Conservation (phyloP, 2,113 vertebrate genomes). For the Clupea harengus region DNA sequence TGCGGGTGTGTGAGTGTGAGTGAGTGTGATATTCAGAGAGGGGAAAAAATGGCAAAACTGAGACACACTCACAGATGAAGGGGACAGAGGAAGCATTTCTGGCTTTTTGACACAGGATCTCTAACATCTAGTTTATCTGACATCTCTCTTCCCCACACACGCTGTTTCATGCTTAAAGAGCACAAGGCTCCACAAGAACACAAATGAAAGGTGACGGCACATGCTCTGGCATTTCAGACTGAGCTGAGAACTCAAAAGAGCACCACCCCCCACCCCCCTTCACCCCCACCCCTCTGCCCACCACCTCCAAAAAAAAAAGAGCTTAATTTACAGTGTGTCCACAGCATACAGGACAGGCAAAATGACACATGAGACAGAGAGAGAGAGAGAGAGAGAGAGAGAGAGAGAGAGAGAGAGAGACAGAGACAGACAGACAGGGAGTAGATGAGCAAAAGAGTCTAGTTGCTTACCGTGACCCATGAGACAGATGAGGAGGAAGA, state of each 20-base stretch:
- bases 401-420: background rate
- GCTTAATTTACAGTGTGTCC: background rate
- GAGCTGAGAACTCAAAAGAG: background rate
- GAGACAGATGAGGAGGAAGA: conserved; percentile 68
- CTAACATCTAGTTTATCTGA: conserved; percentile 1
- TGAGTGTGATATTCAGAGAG: background rate
- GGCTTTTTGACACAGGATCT: background rate
- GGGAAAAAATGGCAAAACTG: background rate
- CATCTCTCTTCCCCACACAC: conserved; percentile 20
- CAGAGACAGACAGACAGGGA: background rate
- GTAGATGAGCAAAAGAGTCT: conserved; percentile 39
- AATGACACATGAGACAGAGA: background rate
- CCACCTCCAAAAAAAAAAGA: background rate
- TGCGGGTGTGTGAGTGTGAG: background rate
- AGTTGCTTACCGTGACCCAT: conserved; percentile 69
- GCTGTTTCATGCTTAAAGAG: background rate
- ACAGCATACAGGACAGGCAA: background rate
- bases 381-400: background rate
- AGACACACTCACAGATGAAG: background rate
- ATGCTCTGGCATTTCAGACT: background rate
- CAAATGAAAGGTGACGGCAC: background rate
- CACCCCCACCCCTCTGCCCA: background rate
- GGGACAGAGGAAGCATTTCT: background rate
- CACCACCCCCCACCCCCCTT: background rate
- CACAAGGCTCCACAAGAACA: background rate